phyloP scores from a whole-genome alignment of 2,888 invertebrate species.

The Ashinkailepas kermadecensis region DNA sequence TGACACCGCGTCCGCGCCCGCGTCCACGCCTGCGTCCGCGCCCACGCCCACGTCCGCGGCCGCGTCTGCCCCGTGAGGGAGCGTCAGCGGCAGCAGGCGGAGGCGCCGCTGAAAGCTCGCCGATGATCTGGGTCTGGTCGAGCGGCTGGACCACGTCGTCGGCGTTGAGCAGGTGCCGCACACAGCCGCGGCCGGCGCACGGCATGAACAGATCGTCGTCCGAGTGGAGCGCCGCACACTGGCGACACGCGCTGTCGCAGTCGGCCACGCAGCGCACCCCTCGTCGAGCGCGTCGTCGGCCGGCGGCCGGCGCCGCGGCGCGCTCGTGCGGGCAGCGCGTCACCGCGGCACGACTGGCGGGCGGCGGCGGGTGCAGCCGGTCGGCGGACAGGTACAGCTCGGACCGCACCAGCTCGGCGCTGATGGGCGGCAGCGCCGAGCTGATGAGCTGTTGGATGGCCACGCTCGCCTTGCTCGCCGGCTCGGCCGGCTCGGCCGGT shows the following conservation, averaged over 20 bases:
- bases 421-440: not conserved
- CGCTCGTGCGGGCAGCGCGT: not conserved
- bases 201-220: too few species aligned
- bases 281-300: not conserved
- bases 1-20: not conserved
- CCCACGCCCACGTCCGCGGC: not conserved
- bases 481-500: not conserved
- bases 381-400: not conserved
- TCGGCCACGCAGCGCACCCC: not conserved
- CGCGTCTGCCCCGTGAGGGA: not conserved
- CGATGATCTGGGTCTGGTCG: not conserved
- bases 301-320: not conserved
- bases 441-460: conserved; percentile 10
- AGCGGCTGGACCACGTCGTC: not conserved
- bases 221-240: not conserved
- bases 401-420: not conserved
- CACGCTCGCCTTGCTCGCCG: conserved; percentile 1
- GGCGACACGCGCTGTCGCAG: not conserved
- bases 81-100: not conserved
- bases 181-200: too few species aligned
- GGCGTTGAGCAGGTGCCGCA: not conserved
- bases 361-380: too few species aligned
- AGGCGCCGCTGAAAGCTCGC: not conserved
- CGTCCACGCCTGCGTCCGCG: not conserved
- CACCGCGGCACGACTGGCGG: not conserved